These are phyloP conservation scores for Paratilapia polleni DNA, from an alignment of 2,113 vertebrate species.

Conservation along the genomic window DNA sequence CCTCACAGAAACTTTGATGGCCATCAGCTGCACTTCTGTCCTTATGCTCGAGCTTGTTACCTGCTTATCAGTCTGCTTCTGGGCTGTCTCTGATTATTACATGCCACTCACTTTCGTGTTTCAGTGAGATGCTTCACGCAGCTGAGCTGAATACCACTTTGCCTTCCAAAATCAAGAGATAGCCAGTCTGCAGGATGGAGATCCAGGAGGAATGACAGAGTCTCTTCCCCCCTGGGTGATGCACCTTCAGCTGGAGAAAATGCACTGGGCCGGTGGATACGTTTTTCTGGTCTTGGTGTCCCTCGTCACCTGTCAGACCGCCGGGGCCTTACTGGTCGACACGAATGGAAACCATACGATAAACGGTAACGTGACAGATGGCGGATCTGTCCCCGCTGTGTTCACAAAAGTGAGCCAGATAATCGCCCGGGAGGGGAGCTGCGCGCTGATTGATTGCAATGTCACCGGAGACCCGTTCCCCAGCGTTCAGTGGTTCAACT, in stretches of 20 bases:
- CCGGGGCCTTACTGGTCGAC: constrained; percentile 73
- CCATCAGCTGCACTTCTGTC: not conserved
- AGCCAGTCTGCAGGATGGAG: constrained; percentile 63
- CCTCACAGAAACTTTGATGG: not conserved
- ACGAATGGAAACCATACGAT: constrained; percentile 77
- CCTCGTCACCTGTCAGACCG: constrained; percentile 37
- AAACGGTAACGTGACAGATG: constrained; percentile 67
- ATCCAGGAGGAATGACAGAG: constrained; percentile 64
- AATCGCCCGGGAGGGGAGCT: constrained; percentile 93
- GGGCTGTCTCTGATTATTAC: not conserved
- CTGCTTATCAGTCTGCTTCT: not conserved
- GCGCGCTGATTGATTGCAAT: constrained; percentile 93
- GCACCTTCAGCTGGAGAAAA: constrained; percentile 65
- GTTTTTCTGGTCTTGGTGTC: constrained; percentile 54
- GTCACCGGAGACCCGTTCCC: constrained; percentile 88
- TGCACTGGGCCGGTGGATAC: constrained; percentile 56
- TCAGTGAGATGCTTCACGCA: constrained; percentile 60
- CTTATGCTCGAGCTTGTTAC: not conserved
- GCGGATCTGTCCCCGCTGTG: constrained; percentile 81
- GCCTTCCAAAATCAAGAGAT: constrained; percentile 63
- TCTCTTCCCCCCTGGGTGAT: constrained; percentile 22
- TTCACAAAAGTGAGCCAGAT: constrained; percentile 86
- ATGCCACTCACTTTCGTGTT: not conserved
- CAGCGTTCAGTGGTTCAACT: constrained; percentile 92
- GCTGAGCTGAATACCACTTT: constrained; percentile 33